Percentiles rank a stretch among this genome's conserved stretches.
Conservation (phyloP, 2,888 invertebrate species). For the Anorthoa munda region DNA sequence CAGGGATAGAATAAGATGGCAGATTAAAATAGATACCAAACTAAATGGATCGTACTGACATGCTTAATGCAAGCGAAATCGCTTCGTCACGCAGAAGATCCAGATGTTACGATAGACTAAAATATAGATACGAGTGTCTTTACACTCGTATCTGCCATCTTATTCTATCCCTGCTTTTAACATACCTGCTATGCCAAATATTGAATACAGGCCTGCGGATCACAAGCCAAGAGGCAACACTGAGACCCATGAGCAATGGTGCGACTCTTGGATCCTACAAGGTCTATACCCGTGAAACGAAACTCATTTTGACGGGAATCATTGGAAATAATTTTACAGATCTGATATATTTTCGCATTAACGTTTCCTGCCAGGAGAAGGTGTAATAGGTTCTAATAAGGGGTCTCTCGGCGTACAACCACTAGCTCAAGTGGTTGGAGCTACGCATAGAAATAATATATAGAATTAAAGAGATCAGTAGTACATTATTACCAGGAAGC, state of each 20-base stretch:
- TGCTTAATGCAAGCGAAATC: constrained; percentile 61
- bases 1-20: constrained; percentile 30
- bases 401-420: constrained; percentile 19
- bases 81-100: constrained; percentile 69
- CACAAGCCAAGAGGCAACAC: no score
- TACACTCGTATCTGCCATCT: no score
- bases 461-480: constrained; percentile 40
- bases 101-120: constrained; percentile 52
- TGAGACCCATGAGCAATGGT: no score
- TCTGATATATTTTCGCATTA: constrained; percentile 29
- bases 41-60: constrained; percentile 55
- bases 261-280: no score
- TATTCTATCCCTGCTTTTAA: no score
- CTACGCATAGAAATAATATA: constrained; percentile 39
- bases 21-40: constrained; percentile 56
- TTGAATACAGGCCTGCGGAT: no score
- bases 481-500: constrained; percentile 26
- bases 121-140: constrained; percentile 14
- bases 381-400: constrained; percentile 47
- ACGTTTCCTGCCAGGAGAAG: constrained; percentile 36
- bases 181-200: no score
- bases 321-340: constrained; percentile 6
- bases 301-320: neutral
- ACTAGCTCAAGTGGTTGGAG: neutral
- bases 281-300: no score